A percentile compares a stretch with the other conserved stretches of the same genome.
Evolutionary conservation across 1,140 invertebrate species (phyloP).

Genomic region (Aphidius gifuensis): DNA sequence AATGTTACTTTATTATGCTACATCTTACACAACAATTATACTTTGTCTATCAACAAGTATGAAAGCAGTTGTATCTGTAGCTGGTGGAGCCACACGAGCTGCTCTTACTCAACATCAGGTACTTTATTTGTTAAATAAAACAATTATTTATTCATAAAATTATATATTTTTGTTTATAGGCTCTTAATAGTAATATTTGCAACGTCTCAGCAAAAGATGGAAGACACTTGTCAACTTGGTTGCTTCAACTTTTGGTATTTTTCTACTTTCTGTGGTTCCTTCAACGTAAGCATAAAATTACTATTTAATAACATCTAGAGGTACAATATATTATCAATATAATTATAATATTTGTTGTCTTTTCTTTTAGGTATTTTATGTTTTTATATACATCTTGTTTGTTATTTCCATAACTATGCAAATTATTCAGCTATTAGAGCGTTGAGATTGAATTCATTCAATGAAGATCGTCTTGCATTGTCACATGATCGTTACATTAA

Average conservation of each 20-base stretch:
- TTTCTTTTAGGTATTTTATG: slow-evolving; percentile 23
- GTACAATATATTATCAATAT: too few relatives aligned
- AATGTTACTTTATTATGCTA: slow-evolving; percentile 63
- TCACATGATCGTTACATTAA: slow-evolving; percentile 63
- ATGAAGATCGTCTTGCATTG: slow-evolving; percentile 70
- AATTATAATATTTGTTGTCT: slow-evolving; percentile 19
- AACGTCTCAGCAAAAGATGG: slow-evolving; percentile 95
- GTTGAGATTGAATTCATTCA: slow-evolving; percentile 73
- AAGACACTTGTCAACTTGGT: slow-evolving; percentile 91
- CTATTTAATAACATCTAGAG: too few relatives aligned
- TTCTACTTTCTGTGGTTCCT: slow-evolving; percentile 70
- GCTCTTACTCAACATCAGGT: slow-evolving; percentile 89
- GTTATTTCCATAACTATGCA: slow-evolving; percentile 79
- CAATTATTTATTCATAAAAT: too few relatives aligned
- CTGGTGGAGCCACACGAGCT: slow-evolving; percentile 86
- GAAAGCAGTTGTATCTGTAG: slow-evolving; percentile 81
- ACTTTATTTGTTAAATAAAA: too few relatives aligned
- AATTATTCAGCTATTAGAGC: slow-evolving; percentile 83
- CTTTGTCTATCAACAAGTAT: slow-evolving; percentile 68
- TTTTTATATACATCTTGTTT: slow-evolving; percentile 70
- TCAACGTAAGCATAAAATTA: slow-evolving; percentile 47
- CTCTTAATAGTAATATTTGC: slow-evolving; percentile 83
- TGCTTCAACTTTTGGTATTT: slow-evolving; percentile 74
- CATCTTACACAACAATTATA: slow-evolving; percentile 58
- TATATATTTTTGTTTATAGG: slow-evolving; percentile 58